Percentiles rank a stretch among this genome's conserved stretches.
Conservation (phyloP, 2,797 vertebrate genomes). For the Anabacerthia variegaticeps region DNA sequence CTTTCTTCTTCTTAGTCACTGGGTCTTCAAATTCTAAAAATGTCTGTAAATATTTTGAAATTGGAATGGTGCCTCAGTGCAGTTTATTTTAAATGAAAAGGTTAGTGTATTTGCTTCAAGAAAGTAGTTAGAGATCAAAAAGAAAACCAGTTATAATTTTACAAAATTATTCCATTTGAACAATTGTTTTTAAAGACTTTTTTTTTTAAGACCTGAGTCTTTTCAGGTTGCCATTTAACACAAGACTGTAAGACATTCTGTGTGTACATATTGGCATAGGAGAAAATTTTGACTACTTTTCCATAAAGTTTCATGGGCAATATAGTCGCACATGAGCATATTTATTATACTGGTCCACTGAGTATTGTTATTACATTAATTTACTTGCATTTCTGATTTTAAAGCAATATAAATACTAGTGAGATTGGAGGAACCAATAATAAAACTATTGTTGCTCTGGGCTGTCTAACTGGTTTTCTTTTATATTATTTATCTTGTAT, state of each 20-base stretch:
- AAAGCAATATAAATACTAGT: conserved; percentile 18
- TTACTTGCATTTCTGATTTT: not conserved
- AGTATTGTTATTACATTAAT: not conserved
- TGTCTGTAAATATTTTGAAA: not conserved
- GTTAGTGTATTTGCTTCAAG: not conserved
- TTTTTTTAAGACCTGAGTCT: not conserved
- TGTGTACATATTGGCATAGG: not conserved
- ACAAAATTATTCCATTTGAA: not conserved
- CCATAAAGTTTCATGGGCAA: not conserved
- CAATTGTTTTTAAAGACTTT: not conserved
- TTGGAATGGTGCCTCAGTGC: not conserved
- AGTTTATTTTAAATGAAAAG: not conserved
- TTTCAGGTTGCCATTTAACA: not conserved
- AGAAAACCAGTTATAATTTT: not conserved
- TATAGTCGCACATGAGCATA: not conserved
- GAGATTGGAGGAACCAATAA: not conserved
- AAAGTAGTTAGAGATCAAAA: not conserved
- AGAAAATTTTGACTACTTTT: not conserved
- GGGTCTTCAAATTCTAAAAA: not conserved
- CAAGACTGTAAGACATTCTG: not conserved
- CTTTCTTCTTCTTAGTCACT: not conserved
- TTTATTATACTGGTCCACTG: not conserved
- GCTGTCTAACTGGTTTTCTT: not conserved
- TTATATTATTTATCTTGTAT: no score
- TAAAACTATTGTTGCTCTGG: conserved; percentile 21